Evolutionary conservation across 64 coral and sea anemone species (phyloP).

Genomic region (Stylophora pistillata): DNA sequence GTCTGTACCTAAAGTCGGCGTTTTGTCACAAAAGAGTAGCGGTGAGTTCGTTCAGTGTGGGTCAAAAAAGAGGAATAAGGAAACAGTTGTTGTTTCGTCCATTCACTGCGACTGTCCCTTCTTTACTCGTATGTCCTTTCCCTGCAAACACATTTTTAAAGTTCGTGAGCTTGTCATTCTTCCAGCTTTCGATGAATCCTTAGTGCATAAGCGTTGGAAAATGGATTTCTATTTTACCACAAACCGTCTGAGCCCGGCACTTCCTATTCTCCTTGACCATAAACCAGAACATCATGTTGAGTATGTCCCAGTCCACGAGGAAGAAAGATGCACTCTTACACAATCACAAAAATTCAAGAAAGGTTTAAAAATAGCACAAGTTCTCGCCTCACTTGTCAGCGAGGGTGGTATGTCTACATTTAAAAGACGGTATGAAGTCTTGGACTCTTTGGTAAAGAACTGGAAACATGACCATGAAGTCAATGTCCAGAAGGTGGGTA

Average conservation of each 20-base stretch:
- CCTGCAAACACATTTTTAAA: conserved; percentile 45
- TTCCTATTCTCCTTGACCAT: background rate
- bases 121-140: background rate
- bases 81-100: background rate
- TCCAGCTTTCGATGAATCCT: background rate
- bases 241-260: background rate
- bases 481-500: background rate
- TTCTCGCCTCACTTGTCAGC: conserved; percentile 14
- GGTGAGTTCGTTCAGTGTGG: background rate
- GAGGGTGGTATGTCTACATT: conserved; percentile 27
- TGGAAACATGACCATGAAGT: conserved; percentile 18
- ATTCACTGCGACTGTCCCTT: conserved; percentile 17
- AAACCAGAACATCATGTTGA: conserved; percentile 19
- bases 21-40: background rate
- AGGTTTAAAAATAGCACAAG: background rate
- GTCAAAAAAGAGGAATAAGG: background rate
- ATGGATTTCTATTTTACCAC: conserved; percentile 28
- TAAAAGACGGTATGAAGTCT: background rate
- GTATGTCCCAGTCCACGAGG: background rate
- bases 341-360: conserved; percentile 16
- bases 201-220: conserved; percentile 13
- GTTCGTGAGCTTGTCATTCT: conserved; percentile 11
- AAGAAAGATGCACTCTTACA: background rate
- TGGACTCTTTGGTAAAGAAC: conserved; percentile 1
- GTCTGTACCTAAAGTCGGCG: background rate